Evolutionary conservation across 53 echinoderm and acorn worm species (phyloP).

Genomic region (Henricia sp.): DNA sequence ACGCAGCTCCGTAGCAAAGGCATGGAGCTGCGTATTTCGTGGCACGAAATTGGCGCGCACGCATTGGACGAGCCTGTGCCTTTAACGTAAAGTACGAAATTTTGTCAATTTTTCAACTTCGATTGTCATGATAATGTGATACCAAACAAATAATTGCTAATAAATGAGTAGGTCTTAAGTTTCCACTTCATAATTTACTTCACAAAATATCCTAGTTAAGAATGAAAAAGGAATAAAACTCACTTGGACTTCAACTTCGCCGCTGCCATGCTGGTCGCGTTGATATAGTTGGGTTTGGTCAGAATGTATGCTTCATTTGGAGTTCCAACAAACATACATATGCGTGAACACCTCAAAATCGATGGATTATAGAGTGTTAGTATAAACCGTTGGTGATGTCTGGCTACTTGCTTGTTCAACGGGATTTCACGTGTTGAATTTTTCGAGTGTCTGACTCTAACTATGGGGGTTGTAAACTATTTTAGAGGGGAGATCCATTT

Average conservation of each 20-base stretch:
- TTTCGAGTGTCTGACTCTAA: background rate
- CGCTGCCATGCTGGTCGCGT: slow-evolving; percentile 13
- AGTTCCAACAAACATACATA: background rate
- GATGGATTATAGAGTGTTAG: background rate
- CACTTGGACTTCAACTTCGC: slow-evolving; percentile 29
- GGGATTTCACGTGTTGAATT: background rate
- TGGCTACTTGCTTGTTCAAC: background rate
- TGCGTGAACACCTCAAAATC: background rate
- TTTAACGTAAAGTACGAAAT: background rate
- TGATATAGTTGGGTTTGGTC: background rate
- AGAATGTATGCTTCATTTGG: background rate
- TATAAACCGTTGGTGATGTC: background rate
- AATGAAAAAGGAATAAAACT: slow-evolving; percentile 12
- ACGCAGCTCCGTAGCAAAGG: too few relatives aligned
- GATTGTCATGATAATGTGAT: background rate
- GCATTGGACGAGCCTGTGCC: background rate
- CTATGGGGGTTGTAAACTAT: too few relatives aligned
- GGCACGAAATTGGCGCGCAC: background rate
- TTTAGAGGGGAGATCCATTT: too few relatives aligned
- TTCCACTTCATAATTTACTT: background rate
- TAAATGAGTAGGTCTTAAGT: background rate
- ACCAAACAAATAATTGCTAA: background rate
- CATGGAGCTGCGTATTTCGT: too few relatives aligned
- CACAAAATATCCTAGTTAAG: background rate
- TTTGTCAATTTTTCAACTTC: background rate